phyloP scores from a whole-genome alignment of 2,113 vertebrate genomes.

The Tragelaphus imberbis region DNA sequence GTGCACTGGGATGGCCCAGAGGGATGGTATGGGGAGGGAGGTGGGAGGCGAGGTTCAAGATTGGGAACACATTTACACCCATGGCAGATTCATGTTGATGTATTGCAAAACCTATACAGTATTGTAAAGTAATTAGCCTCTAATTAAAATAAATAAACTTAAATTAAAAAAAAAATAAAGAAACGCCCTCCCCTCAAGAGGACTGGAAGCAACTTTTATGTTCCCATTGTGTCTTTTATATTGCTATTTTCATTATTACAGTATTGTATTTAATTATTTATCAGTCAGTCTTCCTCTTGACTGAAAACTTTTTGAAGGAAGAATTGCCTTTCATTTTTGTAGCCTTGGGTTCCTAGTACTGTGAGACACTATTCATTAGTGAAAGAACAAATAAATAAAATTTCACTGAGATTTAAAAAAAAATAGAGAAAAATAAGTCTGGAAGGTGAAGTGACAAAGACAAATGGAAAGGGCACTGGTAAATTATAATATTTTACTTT shows the following conservation, averaged over 20 bases:
- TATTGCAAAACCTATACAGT: no score
- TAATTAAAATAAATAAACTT: no score
- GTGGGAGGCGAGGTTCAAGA: no score
- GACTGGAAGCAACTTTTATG: neutral
- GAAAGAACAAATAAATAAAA: constrained; percentile 4
- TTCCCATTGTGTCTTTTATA: neutral
- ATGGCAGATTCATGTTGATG: no score
- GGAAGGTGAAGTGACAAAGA: no score
- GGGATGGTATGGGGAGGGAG: no score
- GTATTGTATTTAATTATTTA: neutral
- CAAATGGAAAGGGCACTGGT: no score
- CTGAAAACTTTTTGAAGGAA: neutral
- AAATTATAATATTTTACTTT: no score
- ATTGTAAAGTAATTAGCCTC: no score
- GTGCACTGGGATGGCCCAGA: no score
- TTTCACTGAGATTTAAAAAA: neutral
- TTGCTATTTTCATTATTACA: neutral
- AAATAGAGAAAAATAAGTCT: no score
- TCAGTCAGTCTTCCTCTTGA: neutral
- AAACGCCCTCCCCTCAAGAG: neutral
- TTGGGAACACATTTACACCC: no score
- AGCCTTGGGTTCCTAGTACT: neutral
- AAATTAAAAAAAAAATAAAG: neutral
- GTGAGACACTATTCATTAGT: neutral
- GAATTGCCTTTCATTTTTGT: neutral